phyloP scores from a whole-genome alignment of 2,113 vertebrate genomes.

The Calonectris borealis region DNA sequence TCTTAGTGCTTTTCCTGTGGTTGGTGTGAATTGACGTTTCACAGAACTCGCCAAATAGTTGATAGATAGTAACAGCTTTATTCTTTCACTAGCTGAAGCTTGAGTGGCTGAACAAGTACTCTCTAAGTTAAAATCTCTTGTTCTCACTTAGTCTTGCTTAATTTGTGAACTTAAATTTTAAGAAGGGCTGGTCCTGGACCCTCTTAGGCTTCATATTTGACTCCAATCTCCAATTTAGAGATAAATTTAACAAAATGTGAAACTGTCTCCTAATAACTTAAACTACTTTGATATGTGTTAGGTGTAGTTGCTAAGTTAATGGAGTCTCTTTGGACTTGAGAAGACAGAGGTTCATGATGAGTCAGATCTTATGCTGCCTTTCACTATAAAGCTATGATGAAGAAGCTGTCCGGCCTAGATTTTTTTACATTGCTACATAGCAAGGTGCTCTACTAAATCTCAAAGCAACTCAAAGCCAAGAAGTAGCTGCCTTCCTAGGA shows the following conservation, averaged over 20 bases:
- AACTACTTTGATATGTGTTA: background rate
- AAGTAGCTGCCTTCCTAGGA: background rate
- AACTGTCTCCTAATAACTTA: background rate
- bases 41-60: background rate
- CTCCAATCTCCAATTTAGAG: background rate
- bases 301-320: background rate
- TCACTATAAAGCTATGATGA: background rate
- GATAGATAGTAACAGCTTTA: conserved; percentile 3
- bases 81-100: background rate
- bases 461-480: background rate
- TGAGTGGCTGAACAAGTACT: background rate
- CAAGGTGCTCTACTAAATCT: background rate
- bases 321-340: background rate
- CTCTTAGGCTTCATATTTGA: background rate
- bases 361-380: background rate
- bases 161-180: background rate
- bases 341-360: background rate
- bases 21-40: background rate
- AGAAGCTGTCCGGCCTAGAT: background rate
- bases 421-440: background rate
- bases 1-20: background rate
- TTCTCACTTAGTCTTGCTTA: background rate
- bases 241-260: background rate
- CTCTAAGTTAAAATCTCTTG: background rate
- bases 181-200: background rate